phyloP scores from a whole-genome alignment of 2,113 vertebrate genomes.

The Monopterus albus region DNA sequence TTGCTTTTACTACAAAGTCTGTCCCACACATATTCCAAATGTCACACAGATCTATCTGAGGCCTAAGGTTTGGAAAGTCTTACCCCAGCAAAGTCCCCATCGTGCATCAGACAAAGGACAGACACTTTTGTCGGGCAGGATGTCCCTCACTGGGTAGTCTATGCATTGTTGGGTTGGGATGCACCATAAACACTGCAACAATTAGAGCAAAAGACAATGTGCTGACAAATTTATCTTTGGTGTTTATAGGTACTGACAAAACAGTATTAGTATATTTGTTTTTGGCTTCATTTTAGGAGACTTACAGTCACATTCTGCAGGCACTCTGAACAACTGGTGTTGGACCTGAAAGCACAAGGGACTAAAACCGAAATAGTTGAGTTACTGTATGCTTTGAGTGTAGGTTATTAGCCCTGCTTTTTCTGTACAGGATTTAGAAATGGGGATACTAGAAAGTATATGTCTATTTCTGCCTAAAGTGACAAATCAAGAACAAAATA shows the following conservation, averaged over 20 bases:
- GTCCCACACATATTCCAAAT: neutral
- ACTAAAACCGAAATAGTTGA: slow-evolving; percentile 39
- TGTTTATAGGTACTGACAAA: neutral
- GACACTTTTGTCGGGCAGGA: slow-evolving; percentile 84
- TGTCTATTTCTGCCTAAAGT: neutral
- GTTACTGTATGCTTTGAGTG: neutral
- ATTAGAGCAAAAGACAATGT: neutral
- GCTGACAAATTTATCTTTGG: neutral
- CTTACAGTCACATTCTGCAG: slow-evolving; percentile 90
- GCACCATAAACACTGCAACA: slow-evolving; percentile 94
- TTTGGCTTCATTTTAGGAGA: neutral
- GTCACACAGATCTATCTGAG: neutral
- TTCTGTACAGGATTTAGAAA: neutral
- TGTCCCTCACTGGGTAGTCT: slow-evolving; percentile 87
- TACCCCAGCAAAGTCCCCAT: slow-evolving; percentile 97
- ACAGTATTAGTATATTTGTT: neutral
- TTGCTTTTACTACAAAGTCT: no score
- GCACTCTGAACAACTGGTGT: slow-evolving; percentile 88
- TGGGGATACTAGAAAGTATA: neutral
- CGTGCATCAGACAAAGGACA: slow-evolving; percentile 87
- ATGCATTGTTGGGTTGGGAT: slow-evolving; percentile 79
- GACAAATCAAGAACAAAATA: neutral
- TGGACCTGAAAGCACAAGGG: slow-evolving; percentile 83
- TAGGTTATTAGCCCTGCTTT: neutral
- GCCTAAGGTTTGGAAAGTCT: slow-evolving; percentile 53